Evolutionary conservation across 2,888 invertebrate genomes (phyloP), one percentile per base, ranked within the genome.

Genomic region (Parnassius mnemosyne): DNA sequence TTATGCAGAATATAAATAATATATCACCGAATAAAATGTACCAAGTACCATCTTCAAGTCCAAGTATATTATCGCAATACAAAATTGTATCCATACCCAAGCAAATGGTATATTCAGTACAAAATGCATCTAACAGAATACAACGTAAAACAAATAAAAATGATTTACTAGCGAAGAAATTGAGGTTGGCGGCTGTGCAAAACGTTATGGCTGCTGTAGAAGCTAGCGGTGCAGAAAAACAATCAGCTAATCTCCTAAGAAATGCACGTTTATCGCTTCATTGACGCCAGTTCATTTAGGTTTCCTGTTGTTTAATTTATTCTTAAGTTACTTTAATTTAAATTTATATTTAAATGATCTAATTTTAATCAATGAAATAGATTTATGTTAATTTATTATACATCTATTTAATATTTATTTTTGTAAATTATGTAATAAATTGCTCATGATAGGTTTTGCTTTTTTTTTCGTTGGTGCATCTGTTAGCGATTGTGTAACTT

Each of bases 121-220:
- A 75, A 63, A 73, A 76, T 51, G 66, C 72, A 25, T 71, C 79
- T 1, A 59, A 71, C 1, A 74, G 65, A 34, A 59, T 66, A 53
- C 61, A 44, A 0, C 61, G 65, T 41, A 65, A 47, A 57, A 60
- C 68, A 59, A 43, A 55, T 65, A 10, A 69, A 66, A 69, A 75
- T 20, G 70, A 76, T 10, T 69, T 70, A 13, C 67, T 80, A 64
- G 76, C 79, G 0, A 80, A 82, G 34, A 65, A 73, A 1, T 69
- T 80, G 2, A 79, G 72, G 54, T 72, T 79, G 46, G 73, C 78
- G 0, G 81, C 81, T 0, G 63, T 81, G 0, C 75, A 80, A 51
- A 84, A 75, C 60, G 57, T 84, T 10, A 65, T 75, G 56, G 65
- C 69, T 0, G 80, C 81, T 0, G 71, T 76, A 0, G 77, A 70